Evolutionary conservation across 2,113 vertebrate genomes (phyloP).

Genomic region (Laticauda laticaudata): DNA sequence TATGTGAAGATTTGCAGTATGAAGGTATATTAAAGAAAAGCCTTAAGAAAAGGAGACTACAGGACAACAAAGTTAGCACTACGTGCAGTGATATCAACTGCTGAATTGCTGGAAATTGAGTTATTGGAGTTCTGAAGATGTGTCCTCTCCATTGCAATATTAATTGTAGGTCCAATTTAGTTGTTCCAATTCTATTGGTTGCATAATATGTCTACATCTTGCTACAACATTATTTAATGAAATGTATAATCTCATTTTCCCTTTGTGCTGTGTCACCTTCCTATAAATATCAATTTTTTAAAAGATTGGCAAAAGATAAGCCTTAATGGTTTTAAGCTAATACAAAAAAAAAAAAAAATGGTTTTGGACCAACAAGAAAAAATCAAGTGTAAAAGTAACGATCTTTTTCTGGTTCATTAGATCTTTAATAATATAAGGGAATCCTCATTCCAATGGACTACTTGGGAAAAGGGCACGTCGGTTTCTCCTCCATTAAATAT

Average conservation of each 20-base stretch:
- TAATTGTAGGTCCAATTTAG: background rate
- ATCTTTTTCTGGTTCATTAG: too few species aligned
- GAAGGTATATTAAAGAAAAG: background rate
- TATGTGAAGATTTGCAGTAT: background rate
- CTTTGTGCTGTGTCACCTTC: background rate
- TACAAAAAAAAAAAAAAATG: too few species aligned
- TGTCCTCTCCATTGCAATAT: background rate
- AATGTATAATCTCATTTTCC: background rate
- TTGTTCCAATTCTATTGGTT: background rate
- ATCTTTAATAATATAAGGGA: conserved; percentile 18
- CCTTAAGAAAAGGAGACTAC: background rate
- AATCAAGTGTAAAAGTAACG: too few species aligned
- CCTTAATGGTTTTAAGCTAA: background rate
- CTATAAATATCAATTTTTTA: background rate
- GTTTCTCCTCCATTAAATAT: background rate
- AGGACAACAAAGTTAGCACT: background rate
- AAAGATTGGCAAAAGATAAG: background rate
- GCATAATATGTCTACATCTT: background rate
- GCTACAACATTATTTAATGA: background rate
- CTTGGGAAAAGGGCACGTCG: background rate
- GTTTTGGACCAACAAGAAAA: too few species aligned
- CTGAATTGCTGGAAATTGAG: background rate
- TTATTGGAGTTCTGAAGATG: background rate
- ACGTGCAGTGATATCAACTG: background rate
- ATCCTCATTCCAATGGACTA: background rate